phyloP scores from a whole-genome alignment of 2,888 invertebrate species.

The Xylocampa areola region DNA sequence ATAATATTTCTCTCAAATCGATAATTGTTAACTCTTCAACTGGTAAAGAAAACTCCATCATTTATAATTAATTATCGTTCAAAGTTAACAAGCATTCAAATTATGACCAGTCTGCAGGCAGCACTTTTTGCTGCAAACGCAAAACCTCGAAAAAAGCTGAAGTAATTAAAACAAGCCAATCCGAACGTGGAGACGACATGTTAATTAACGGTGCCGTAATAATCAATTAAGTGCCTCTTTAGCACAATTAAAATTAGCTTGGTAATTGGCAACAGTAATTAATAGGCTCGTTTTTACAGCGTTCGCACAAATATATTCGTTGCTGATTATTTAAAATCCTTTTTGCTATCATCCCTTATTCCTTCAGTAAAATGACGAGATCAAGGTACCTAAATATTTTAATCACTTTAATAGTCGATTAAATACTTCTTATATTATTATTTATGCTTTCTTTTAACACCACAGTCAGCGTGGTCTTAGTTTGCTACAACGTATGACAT shows the following conservation, averaged over 20 bases:
- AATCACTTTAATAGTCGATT: no score
- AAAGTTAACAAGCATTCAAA: no score
- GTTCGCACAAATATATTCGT: constrained; percentile 21
- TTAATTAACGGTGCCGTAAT: constrained; percentile 68
- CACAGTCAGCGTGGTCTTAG: no score
- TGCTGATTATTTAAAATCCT: constrained; percentile 22
- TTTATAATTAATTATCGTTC: no score
- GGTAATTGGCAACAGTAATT: constrained; percentile 61
- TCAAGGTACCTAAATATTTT: no score
- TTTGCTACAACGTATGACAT: no score
- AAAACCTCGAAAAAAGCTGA: constrained; percentile 42
- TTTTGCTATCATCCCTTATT: constrained; percentile 11
- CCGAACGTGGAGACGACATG: constrained; percentile 66
- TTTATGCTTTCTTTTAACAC: no score
- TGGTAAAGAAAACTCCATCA: no score
- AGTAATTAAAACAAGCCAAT: constrained; percentile 65
- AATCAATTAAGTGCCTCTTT: constrained; percentile 69
- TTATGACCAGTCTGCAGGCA: no score
- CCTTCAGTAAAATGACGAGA: constrained; percentile 1
- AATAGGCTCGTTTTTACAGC: constrained; percentile 44
- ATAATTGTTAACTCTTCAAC: no score
- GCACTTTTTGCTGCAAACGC: constrained; percentile 21
- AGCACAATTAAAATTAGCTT: constrained; percentile 63
- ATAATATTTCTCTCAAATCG: no score
- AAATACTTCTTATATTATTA: no score